Base-by-base conservation (phyloP, 2,888 invertebrate genomes). In the Rotaria sp. region DNA sequence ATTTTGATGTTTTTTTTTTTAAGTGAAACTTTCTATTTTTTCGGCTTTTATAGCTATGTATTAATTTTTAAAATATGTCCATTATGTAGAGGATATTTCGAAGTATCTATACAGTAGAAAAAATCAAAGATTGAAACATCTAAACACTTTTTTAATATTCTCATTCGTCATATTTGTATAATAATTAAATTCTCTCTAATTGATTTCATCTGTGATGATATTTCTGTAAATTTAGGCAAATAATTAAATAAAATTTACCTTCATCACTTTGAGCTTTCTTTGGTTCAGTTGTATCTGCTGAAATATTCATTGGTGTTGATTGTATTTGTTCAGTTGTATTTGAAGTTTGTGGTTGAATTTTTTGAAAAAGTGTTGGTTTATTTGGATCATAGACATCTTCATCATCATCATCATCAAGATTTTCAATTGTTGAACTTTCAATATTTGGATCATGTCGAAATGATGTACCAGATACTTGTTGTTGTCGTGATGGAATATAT, bases 391-490 rank as follows among this genome's bases (percentile, higher is more conserved):
- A 80, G 38, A 67, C 67, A 67, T 67, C 67, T n/a, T 80, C 80
- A n/a, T 80, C 80, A 80, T 67, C 67, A 18, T 80, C 80, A 45
- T 80, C 80, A 80, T 80, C 80, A 15, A 24, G 80, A 80, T 80
- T 80, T 80, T 80, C 80, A 80, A 80, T 80, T 8, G 80, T 80
- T n/a, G 45, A 45, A 80, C 41, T 80, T 45, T 41, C 80, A 26
- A n/a, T 26, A 80, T 80, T 80, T 45, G 80, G 80, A 80, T 80
- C 80, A 45, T 80, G 80, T 80, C 45, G 45, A 80, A 80, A 80
- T n/a, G 41, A 45, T 80, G 80, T 80, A n/a, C 80, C 80, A 26
- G 80, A 80, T 80, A 80, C 8, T 80, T 80, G 80, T 38, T 67
- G 67, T 67, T 67, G 67, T 35, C 67, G 67, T 0, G 80, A 80